These are phyloP conservation scores for Lepisosteus osseus DNA, from an alignment of 2,113 vertebrate species.

Conservation along the genomic window DNA sequence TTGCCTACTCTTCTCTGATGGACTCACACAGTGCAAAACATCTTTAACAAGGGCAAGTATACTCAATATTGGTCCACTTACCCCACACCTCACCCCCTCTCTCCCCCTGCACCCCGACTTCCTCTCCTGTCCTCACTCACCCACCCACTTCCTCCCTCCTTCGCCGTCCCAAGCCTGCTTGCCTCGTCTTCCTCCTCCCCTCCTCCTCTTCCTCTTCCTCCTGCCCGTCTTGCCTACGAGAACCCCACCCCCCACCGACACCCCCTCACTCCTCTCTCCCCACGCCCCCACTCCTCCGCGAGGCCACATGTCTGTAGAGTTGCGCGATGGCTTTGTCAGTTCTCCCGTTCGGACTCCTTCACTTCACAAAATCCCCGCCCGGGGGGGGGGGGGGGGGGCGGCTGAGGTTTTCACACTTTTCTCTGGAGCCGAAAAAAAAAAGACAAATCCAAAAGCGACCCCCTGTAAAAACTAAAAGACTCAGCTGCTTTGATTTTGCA, in stretches of 20 bases:
- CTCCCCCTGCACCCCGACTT: conserved; percentile 58
- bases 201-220: conserved; percentile 62
- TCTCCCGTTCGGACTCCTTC: conserved; percentile 44
- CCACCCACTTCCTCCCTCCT: conserved; percentile 53
- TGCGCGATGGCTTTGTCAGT: conserved; percentile 71
- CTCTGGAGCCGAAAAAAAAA: conserved; percentile 17
- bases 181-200: conserved; percentile 62
- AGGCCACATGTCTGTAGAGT: conserved; percentile 75
- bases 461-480: too few species aligned
- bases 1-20: conserved; percentile 98
- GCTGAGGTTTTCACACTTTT: conserved; percentile 6
- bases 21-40: conserved; percentile 95
- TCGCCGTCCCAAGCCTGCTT: conserved; percentile 28
- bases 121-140: conserved; percentile 49
- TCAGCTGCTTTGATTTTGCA: conserved; percentile 5
- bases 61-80: conserved; percentile 96
- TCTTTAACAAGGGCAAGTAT: conserved; percentile 97
- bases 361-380: conserved; percentile 48
- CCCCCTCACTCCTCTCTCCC: conserved; percentile 63
- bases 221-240: conserved; percentile 63
- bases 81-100: conserved; percentile 67
- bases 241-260: conserved; percentile 44
- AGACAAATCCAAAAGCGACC: background rate
- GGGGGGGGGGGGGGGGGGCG: too few species aligned
- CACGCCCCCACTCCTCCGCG: conserved; percentile 48